Percentiles rank a stretch among this genome's conserved stretches.
phyloP scores from a whole-genome alignment of 53 echinoderm and acorn worm species.

The Glandiceps talaboti region DNA sequence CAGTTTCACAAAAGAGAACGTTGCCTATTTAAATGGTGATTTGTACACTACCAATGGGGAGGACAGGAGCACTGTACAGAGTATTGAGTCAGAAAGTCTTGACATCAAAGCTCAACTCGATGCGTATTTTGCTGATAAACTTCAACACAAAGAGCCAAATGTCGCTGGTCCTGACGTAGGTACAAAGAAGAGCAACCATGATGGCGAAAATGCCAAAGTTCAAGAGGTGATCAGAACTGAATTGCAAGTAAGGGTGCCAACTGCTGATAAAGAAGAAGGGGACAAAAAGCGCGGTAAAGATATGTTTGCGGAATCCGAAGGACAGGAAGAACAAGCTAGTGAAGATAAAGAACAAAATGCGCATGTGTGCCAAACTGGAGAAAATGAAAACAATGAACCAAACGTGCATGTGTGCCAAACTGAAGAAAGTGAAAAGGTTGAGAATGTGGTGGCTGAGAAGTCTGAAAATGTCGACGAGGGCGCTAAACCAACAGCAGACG shows the following conservation, averaged over 20 bases:
- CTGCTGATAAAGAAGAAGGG: not conserved
- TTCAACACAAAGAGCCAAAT: not conserved
- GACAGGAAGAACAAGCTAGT: not conserved
- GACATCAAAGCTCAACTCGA: not conserved
- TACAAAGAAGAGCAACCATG: not conserved
- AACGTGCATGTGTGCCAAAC: not conserved
- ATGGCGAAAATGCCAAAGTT: not conserved
- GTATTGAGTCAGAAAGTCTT: not conserved
- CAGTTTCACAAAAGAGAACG: not conserved
- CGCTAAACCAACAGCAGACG: not conserved
- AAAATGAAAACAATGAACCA: not conserved
- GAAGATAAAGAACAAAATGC: not conserved
- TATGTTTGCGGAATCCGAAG: too few relatives aligned
- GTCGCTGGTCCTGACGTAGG: not conserved
- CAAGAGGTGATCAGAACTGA: too few relatives aligned
- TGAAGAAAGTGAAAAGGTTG: not conserved
- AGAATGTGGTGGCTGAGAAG: not conserved
- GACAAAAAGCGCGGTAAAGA: not conserved
- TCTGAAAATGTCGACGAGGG: not conserved
- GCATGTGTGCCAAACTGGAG: not conserved
- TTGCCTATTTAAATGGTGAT: not conserved
- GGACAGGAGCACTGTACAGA: not conserved
- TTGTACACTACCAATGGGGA: not conserved
- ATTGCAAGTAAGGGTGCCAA: too few relatives aligned
- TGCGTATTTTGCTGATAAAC: not conserved